Percentiles rank a stretch among this genome's conserved stretches.
Evolutionary conservation across 2,797 vertebrate species (phyloP).

Genomic region (Spondyliosoma cantharus): DNA sequence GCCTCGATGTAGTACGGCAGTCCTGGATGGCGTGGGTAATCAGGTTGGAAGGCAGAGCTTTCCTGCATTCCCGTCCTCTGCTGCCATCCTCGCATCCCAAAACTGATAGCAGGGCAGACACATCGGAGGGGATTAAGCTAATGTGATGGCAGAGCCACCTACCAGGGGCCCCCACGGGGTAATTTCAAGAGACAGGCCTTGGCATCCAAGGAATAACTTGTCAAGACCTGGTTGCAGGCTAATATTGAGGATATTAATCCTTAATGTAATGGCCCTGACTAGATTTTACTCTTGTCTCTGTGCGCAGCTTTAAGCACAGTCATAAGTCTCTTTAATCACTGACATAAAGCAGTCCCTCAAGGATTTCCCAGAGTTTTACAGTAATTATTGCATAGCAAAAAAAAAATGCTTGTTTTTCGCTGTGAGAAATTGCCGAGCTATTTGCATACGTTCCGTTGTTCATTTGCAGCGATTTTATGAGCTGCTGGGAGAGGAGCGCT

Average conservation of each 20-base stretch:
- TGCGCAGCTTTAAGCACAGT: constrained; percentile 72
- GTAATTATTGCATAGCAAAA: constrained; percentile 73
- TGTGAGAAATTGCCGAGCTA: constrained; percentile 69
- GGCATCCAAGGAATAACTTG: constrained; percentile 76
- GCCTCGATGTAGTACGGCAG: constrained; percentile 70
- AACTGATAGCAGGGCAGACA: constrained; percentile 77
- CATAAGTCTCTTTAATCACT: constrained; percentile 80
- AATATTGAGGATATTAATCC: constrained; percentile 80
- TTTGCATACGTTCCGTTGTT: constrained; percentile 72
- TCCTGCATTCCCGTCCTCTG: constrained; percentile 47
- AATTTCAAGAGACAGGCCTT: constrained; percentile 75
- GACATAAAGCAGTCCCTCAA: constrained; percentile 75
- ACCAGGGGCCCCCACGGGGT: constrained; percentile 69
- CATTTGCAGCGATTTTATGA: constrained; percentile 66
- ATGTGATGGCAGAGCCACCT: constrained; percentile 84
- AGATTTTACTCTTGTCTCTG: constrained; percentile 76
- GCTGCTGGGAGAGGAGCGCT: constrained; percentile 54
- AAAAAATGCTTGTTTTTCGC: constrained; percentile 55
- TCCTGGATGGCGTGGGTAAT: constrained; percentile 71
- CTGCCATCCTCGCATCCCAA: constrained; percentile 69
- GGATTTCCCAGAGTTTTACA: constrained; percentile 75
- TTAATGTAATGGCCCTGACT: constrained; percentile 77
- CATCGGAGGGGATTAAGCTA: constrained; percentile 84
- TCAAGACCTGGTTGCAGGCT: constrained; percentile 77
- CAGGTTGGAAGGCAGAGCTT: constrained; percentile 68